A percentile compares a stretch with the other conserved stretches of the same genome.
Evolutionary conservation across 92 coral and sea anemone genomes (phyloP).

Genomic region (Plumapathes pennacea): DNA sequence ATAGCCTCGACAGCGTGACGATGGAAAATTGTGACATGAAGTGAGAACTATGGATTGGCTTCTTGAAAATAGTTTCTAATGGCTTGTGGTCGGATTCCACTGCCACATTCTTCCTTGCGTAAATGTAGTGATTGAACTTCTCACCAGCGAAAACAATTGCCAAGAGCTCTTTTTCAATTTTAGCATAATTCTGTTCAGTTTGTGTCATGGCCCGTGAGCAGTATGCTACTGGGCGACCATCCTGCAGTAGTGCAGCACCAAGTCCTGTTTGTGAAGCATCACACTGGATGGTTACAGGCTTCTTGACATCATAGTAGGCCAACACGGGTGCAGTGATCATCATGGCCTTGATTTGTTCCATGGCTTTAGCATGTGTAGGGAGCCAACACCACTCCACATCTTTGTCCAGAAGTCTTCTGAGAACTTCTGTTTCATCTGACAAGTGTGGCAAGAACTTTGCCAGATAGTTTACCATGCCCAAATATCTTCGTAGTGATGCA

Average conservation of each 20-base stretch:
- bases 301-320: constrained; percentile 5
- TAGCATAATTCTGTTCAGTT: constrained; percentile 24
- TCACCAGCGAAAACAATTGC: constrained; percentile 23
- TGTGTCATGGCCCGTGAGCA: constrained; percentile 28
- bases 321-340: constrained; percentile 23
- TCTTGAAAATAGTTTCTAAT: constrained; percentile 19
- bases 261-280: constrained; percentile 19
- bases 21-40: constrained; percentile 48
- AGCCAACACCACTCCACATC: constrained; percentile 22
- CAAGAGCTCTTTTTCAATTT: constrained; percentile 19
- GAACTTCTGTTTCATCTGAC: constrained; percentile 19
- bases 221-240: constrained; percentile 18
- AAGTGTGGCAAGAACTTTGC: constrained; percentile 22
- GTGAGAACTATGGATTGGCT: constrained; percentile 22
- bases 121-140: constrained; percentile 13
- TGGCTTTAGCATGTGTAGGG: constrained; percentile 7
- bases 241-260: constrained; percentile 19
- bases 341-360: constrained; percentile 7
- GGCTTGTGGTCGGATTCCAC: constrained; percentile 8
- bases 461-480: constrained; percentile 21
- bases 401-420: constrained; percentile 21
- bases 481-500: constrained; percentile 12
- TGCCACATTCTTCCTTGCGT: constrained; percentile 1
- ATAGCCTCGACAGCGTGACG: constrained; percentile 42
- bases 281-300: constrained; percentile 13